Evolutionary conservation across 2,113 vertebrate species (phyloP), one percentile per base, ranked within the genome.

Genomic region (Triplophysa siluroides): DNA sequence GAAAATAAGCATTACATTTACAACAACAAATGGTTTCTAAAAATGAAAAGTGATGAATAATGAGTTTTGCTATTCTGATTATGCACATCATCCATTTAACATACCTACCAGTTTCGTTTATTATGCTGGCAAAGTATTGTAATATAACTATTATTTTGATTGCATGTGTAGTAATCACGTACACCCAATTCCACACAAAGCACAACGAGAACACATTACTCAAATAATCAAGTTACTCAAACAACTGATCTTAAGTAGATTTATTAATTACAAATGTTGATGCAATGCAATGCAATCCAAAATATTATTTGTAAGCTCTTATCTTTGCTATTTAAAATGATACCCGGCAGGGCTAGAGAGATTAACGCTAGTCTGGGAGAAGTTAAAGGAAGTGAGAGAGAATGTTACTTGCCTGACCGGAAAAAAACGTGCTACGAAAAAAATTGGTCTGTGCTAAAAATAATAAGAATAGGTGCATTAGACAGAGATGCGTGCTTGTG

Each of bases 41-140:
- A 50, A 72, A 72, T 73, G 38, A 24, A 58, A 58, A 21, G 13
- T 74, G 12, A 60, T 43, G 9, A 74, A 43, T 6, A 73, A 43
- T 41, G 2, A 73, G 41, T 9, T 4, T n/a, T 73, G 38, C 23
- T 60, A 18, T 60, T 60, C 19, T 16, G 19, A 73, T 58, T 58
- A 21, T 41, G 26, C 16, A 41, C 52, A 72, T 72, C 52, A 58
- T 18, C 11, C 12, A 0, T 72, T 72, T 72, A 24, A 58, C 12
- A n/a, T 38, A 73, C 33, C 24, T 71, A 18, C 11, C 26, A 41
- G 24, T n/a, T 54, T 54, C 24, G 19, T 6, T 19, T 47, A 52
- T 45, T 16, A 26, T 13, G 33, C 38, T 29, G 21, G 16, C 2
- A 26, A 71, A 54, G 54, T 0, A 19, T 54, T 70, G 10, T 54